These are phyloP conservation scores for Lepilemur ruficaudatus DNA, from an alignment of 2,797 vertebrate genomes.

Conservation along the genomic window DNA sequence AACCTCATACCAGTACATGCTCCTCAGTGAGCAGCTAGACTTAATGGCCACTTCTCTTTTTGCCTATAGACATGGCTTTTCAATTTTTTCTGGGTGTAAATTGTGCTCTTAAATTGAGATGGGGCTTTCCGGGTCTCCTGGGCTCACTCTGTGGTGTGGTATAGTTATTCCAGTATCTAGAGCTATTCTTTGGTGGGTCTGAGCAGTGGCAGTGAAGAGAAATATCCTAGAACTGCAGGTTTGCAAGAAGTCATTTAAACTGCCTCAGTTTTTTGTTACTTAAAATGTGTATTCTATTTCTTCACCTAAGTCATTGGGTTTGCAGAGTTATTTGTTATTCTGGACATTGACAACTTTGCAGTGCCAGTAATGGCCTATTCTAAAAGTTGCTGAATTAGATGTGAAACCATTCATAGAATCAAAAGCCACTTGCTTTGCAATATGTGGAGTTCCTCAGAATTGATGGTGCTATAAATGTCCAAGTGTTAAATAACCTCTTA, in stretches of 20 bases:
- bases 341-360: neutral
- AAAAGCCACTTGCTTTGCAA: conserved; percentile 32
- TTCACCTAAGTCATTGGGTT: neutral
- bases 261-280: neutral
- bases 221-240: neutral
- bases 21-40: neutral
- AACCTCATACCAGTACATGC: neutral
- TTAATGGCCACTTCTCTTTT: neutral
- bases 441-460: neutral
- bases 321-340: neutral
- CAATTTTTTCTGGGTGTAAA: neutral
- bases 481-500: conserved; percentile 33
- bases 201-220: neutral
- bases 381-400: neutral
- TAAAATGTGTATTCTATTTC: neutral
- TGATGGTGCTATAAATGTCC: neutral
- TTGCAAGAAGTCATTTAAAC: neutral
- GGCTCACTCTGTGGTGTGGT: neutral
- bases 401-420: neutral
- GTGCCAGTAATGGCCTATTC: neutral
- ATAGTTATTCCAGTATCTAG: neutral
- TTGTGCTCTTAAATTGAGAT: neutral
- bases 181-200: neutral
- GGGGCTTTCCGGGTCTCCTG: neutral
- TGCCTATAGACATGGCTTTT: neutral